Percentiles rank a stretch among this genome's conserved stretches.
Evolutionary conservation across 2,113 vertebrate genomes (phyloP).

Genomic region (Apistogramma diplotaenia): DNA sequence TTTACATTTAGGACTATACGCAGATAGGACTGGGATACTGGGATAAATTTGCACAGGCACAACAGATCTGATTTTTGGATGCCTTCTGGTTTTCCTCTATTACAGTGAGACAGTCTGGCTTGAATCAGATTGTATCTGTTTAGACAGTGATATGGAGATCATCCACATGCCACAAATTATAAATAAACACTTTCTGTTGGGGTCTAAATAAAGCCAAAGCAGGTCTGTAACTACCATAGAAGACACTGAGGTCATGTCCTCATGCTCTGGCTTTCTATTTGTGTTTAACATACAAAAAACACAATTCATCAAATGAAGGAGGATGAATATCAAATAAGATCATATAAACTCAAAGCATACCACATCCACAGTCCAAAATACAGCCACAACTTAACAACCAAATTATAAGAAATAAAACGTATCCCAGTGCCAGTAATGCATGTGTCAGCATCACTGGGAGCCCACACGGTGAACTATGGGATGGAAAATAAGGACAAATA

Average conservation of each 20-base stretch:
- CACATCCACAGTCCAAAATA: background rate
- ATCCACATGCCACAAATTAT: conserved; percentile 34
- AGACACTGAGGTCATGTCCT: background rate
- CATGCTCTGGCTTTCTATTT: background rate
- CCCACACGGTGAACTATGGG: background rate
- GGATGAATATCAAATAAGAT: background rate
- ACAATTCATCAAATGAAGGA: background rate
- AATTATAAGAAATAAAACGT: background rate
- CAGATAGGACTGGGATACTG: background rate
- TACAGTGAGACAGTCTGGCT: conserved; percentile 38
- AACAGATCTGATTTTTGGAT: conserved; percentile 31
- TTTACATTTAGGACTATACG: background rate
- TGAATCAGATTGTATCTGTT: conserved; percentile 49
- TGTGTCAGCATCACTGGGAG: background rate
- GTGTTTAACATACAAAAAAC: background rate
- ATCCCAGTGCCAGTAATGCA: background rate
- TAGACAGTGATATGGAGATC: conserved; percentile 42
- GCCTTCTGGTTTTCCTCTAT: conserved; percentile 28
- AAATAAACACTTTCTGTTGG: conserved; percentile 25
- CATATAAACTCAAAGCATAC: background rate
- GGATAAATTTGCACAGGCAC: background rate
- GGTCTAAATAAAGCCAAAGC: background rate
- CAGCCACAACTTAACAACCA: background rate
- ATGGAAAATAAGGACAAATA: background rate
- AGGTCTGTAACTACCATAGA: background rate